These are phyloP conservation scores for Drosophila borborema DNA, from an alignment of 2,888 invertebrate species.

Conservation along the genomic window DNA sequence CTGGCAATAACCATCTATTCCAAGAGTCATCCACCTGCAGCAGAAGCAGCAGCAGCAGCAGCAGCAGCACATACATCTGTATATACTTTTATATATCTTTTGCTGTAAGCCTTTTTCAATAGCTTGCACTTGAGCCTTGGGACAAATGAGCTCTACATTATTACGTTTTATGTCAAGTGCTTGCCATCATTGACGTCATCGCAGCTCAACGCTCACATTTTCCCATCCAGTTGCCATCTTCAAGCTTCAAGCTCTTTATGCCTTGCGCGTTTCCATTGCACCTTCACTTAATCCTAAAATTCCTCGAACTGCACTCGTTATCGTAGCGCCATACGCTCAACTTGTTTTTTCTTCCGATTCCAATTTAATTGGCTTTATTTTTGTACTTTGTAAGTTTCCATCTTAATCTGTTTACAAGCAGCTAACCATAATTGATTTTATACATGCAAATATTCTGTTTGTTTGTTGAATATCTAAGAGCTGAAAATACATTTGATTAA, in stretches of 20 bases:
- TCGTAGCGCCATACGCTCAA: not conserved
- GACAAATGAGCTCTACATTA: constrained; percentile 83
- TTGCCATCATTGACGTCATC: constrained; percentile 57
- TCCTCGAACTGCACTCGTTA: constrained; percentile 7
- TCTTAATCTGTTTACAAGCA: constrained; percentile 1
- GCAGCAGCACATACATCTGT: not conserved
- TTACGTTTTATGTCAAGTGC: constrained; percentile 69
- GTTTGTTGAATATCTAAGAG: not conserved
- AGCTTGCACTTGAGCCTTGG: constrained; percentile 67
- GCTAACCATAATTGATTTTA: not conserved
- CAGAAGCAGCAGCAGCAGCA: not conserved
- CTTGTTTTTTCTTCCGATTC: constrained; percentile 13
- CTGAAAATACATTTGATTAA: not conserved
- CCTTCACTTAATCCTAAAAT: constrained; percentile 13
- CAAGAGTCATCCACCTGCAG: constrained; percentile 33
- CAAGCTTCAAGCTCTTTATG: not conserved
- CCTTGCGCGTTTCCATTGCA: constrained; percentile 7
- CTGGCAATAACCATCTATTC: constrained; percentile 62
- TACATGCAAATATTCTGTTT: not conserved
- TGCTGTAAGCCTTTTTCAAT: constrained; percentile 73
- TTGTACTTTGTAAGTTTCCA: not conserved
- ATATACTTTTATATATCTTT: constrained; percentile 7
- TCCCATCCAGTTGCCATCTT: not conserved
- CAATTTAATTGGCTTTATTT: constrained; percentile 14
- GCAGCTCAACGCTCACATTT: constrained; percentile 18